These are phyloP conservation scores for Hoplostethus mediterraneus DNA, from an alignment of 2,797 vertebrate species.

Conservation along the genomic window DNA sequence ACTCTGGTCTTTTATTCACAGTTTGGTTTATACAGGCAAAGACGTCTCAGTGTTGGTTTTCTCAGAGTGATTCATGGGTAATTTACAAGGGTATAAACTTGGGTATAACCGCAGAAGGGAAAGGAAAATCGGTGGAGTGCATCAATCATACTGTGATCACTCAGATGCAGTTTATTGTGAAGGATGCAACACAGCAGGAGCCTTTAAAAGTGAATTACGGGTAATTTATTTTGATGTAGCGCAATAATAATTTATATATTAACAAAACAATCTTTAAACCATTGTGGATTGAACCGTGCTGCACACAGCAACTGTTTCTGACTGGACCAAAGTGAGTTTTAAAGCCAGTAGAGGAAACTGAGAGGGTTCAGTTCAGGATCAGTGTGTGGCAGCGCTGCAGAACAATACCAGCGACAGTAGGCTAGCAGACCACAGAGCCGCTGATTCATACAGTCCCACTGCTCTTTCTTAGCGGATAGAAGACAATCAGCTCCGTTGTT, in stretches of 20 bases:
- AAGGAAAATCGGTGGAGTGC: not conserved
- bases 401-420: conserved; percentile 64
- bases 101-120: not conserved
- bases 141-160: not conserved
- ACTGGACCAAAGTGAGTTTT: conserved; percentile 22
- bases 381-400: conserved; percentile 56
- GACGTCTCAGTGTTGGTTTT: not conserved
- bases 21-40: not conserved
- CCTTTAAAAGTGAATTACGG: not conserved
- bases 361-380: conserved; percentile 52
- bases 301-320: conserved; percentile 23
- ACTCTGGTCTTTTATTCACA: no score
- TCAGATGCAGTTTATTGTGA: not conserved
- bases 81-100: not conserved
- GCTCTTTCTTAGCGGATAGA: conserved; percentile 43
- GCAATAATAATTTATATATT: not conserved
- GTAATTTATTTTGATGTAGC: conserved; percentile 6
- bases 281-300: conserved; percentile 45
- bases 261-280: conserved; percentile 13
- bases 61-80: not conserved
- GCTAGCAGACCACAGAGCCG: conserved; percentile 59
- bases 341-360: conserved; percentile 45
- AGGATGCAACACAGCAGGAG: not conserved
- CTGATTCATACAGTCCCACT: conserved; percentile 73
- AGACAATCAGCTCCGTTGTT: conserved; percentile 68